Percentiles rank a stretch among this genome's conserved stretches.
These are phyloP conservation scores for Gallinago paraguaiae DNA, from an alignment of 2,113 vertebrate genomes.

Conservation along the genomic window DNA sequence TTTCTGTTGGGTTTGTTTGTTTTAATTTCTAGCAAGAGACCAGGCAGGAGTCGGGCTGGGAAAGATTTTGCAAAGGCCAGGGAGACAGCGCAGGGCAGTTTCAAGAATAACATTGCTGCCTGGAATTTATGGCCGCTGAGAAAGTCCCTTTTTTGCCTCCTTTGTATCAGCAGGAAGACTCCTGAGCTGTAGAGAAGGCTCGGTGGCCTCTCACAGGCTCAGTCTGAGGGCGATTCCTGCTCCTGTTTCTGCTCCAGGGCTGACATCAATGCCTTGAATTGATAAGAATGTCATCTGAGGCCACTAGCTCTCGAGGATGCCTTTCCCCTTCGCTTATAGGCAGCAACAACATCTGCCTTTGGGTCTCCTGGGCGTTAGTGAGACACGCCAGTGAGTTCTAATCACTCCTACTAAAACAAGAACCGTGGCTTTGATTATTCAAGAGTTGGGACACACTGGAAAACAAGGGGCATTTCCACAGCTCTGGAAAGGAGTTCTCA, in stretches of 20 bases:
- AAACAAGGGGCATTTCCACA: neutral
- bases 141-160: neutral
- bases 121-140: neutral
- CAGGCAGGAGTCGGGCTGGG: neutral
- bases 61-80: neutral
- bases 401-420: neutral
- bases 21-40: neutral
- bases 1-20: neutral
- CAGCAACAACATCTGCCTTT: neutral
- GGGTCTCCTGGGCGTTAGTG: neutral
- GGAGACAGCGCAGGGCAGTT: neutral
- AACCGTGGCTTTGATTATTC: neutral
- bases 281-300: neutral
- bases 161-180: neutral
- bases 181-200: neutral
- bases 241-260: neutral
- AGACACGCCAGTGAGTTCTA: accelerated
- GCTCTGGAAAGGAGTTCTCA: neutral
- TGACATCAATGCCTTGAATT: neutral
- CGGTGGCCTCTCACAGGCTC: neutral
- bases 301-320: neutral
- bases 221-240: neutral
- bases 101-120: neutral
- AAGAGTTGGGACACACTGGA: neutral
- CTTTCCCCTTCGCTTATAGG: neutral